These are phyloP conservation scores for Gobius niger DNA, from an alignment of 2,113 vertebrate species.

Conservation along the genomic window DNA sequence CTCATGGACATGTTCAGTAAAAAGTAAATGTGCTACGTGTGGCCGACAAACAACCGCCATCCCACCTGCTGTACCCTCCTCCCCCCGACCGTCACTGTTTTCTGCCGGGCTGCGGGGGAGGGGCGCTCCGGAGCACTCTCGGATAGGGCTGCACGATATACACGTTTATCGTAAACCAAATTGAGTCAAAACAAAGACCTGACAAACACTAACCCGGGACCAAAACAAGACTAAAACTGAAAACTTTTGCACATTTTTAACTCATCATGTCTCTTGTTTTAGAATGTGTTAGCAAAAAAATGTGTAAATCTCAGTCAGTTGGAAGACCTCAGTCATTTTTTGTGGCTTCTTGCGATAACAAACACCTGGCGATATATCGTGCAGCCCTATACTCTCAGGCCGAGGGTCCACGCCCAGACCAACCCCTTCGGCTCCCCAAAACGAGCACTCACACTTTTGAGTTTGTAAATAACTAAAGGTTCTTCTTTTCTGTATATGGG, in stretches of 20 bases:
- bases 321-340: too few species aligned
- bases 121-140: slow-evolving; percentile 30
- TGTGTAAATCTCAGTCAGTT: too few species aligned
- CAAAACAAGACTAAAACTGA: too few species aligned
- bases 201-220: too few species aligned
- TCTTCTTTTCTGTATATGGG: slow-evolving; percentile 62
- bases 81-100: background rate
- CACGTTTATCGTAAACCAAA: too few species aligned
- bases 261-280: too few species aligned
- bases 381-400: background rate
- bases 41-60: slow-evolving; percentile 43
- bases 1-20: slow-evolving; percentile 99
- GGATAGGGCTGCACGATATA: background rate
- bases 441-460: slow-evolving; percentile 54
- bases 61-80: slow-evolving; percentile 10
- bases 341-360: too few species aligned
- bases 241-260: too few species aligned
- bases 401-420: slow-evolving; percentile 35
- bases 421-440: slow-evolving; percentile 45
- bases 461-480: slow-evolving; percentile 77
- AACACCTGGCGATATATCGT: too few species aligned
- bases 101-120: background rate
- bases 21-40: slow-evolving; percentile 78
- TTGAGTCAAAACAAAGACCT: too few species aligned
- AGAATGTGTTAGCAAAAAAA: too few species aligned